Evolutionary conservation across 2,888 invertebrate genomes (phyloP), one percentile per base, ranked within the genome.

Genomic region (Plagodis pulveraria): DNA sequence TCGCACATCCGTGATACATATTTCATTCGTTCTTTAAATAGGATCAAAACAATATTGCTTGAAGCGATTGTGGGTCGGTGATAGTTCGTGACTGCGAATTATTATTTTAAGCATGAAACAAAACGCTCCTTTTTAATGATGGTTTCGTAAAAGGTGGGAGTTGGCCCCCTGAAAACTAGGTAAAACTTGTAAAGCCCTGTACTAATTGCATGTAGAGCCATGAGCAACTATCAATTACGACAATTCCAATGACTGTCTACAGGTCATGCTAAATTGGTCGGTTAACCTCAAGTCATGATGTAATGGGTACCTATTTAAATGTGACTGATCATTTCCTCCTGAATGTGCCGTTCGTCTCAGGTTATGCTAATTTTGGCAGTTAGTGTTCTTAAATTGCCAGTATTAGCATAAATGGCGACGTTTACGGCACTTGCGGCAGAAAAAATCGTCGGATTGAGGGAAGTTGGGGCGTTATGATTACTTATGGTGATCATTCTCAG

Each of bases 261-360:
- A 60, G 63, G 66, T 62, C 62, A 62, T 51, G 50, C 54, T 49
- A 48, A 65, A 66, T 66, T 69, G 53, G 33, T 57, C 49, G 59
- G 66, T 54, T 62, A 60, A 61, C 63, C 62, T 58, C 56, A 51
- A 47, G 34, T 9, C 34, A 40, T 62, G 66, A 59, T 56, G 58
- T 65, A 41, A 6, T 12, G 2, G 38, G 56, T 46, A 6, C 33
- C 36, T 36, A 44, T 56, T 55, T n/a, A 57, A 41, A 49, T 44
- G 38, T 56, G 53, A 56, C 47, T 59, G 54, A 57, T 59, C 51
- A 49, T 57, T 59, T 63, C 54, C 51, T 48, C 41, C 36, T 38
- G 44, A 46, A 46, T 40, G 35, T 40, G 53, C 36, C 55, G 43
- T n/a, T 47, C 43, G 49, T 42, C 50, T 55, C 49, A 43, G 47